Evolutionary conservation across 2,113 vertebrate species (phyloP), one percentile per base, ranked within the genome.

Genomic region (Origma solitaria): DNA sequence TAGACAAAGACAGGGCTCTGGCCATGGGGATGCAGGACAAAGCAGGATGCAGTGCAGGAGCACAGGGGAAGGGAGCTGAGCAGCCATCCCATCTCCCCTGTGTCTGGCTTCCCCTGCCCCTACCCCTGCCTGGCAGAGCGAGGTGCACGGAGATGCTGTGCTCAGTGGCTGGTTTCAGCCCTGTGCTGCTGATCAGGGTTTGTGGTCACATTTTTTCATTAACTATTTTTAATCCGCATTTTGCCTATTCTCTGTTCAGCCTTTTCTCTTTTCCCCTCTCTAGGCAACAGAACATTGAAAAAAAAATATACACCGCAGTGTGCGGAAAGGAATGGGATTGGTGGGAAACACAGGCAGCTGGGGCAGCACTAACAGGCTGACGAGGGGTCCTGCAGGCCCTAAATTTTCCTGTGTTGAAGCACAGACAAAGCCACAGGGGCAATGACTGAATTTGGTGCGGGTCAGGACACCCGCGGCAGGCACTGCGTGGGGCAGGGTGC

Each of bases 161-260:
- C 84, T 45, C 6, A 3, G 40, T 9, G 10, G 21, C 47, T 90
- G 91, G 4, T 69, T 81, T 79, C 44, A 92, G 89, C 75, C 68
- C 76, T 53, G 76, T 9, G 0, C 77, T 88, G 82, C 47, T 37
- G 68, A 31, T 84, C 89, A 60, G 82, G 45, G 73, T 33, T 95
- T 65, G 83, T 18, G 38, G 92, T 95, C 92, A 71, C 92, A 95
- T 92, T 93, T 90, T 93, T 96, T 94, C 89, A 90, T 95, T 90
- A 94, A 93, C 91, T 94, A 83, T 97, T 95, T 95, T 97, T 95
- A 92, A 96, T 90, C 92, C 79, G 37, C 24, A 50, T 95, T 96
- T 95, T 91, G 91, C 92, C 90, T 90, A 50, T 89, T 94, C 53
- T 80, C 92, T 2, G 0, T 83, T 89, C 57, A 69, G 82, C 45